Evolutionary conservation across 1,140 invertebrate species (phyloP), one percentile per base, ranked within the genome.

Genomic region (Tetragonula clypearis): DNA sequence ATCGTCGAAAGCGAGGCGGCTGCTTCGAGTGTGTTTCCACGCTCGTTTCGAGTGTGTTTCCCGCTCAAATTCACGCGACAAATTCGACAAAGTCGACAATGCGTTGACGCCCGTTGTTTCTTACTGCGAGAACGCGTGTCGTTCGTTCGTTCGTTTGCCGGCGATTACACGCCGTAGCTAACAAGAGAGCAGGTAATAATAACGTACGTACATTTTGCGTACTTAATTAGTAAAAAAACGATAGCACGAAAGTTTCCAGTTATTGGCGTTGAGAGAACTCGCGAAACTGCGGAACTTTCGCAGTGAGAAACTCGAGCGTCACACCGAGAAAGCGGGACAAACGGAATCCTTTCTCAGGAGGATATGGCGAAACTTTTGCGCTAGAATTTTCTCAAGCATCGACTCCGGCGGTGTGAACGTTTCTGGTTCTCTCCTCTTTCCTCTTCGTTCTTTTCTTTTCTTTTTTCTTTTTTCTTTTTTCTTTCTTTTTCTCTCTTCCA

Each of bases 161-260:
- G 11, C 11, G 35, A 23, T 4, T 49, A 26, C 35, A 19, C n/a
- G 26, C 17, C 17, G 49, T 8, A 2, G n/a, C 15, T 68, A 5
- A 3, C 21, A n/a, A 49, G 17, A 21, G 19, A 11, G 30, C 21
- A 56, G n/a, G 26, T 8, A 49, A 49, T 8, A 49, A 9, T 0
- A 49, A 49, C 9, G 41, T 49, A 49, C 41, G 41, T 26, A 26
- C 21, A 35, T 30, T 73, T 81, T 62, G 69, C 23, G n/a, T 74
- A 62, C 69, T 26, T 82, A 74, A 82, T 82, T 82, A 49, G 79
- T 23, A 49, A 65, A 35, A 53, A 72, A 23, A 30, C 30, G 49
- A n/a, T 26, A 6, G 19, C 11, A 8, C 1, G 8, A 74, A 35
- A 72, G 79, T 62, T 62, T 53, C 19, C 72, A 56, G 79, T 62